Conservation (phyloP, 64 coral and sea anemone genomes). For the Stichodactyla mertensii region DNA sequence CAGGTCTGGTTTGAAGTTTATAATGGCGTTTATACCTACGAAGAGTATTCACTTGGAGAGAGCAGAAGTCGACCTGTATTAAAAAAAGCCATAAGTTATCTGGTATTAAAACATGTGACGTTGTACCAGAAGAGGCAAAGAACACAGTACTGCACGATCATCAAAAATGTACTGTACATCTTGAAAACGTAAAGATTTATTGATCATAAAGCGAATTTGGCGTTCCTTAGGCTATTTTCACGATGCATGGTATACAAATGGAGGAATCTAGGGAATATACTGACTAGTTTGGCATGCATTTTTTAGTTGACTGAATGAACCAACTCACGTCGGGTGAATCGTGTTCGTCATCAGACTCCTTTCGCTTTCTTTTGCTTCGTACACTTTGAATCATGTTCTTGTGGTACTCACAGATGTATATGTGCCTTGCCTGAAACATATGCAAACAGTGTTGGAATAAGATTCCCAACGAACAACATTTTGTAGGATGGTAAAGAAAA, state of each 20-base stretch:
- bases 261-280: not conserved
- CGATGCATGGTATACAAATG: not conserved
- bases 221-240: not conserved
- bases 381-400: conserved; percentile 99
- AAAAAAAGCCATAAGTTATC: not conserved
- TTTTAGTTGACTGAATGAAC: conserved; percentile 1
- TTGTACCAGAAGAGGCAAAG: not conserved
- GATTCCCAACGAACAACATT: not conserved
- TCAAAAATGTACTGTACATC: conserved; percentile 16
- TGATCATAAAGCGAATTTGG: not conserved
- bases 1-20: conserved; percentile 90
- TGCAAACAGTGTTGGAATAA: conserved; percentile 10
- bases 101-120: conserved; percentile 6
- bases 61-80: conserved; percentile 83
- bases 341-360: conserved; percentile 94
- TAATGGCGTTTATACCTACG: conserved; percentile 97
- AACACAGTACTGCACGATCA: not conserved
- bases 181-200: not conserved
- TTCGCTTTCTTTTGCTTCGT: conserved; percentile 96
- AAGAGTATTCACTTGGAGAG: conserved; percentile 89
- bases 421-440: conserved; percentile 77
- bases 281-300: not conserved
- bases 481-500: not conserved
- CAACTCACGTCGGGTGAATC: conserved; percentile 74
- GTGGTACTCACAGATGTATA: conserved; percentile 96